These are phyloP conservation scores for Magallana angulata DNA, from an alignment of 1,140 invertebrate genomes.

Conservation along the genomic window DNA sequence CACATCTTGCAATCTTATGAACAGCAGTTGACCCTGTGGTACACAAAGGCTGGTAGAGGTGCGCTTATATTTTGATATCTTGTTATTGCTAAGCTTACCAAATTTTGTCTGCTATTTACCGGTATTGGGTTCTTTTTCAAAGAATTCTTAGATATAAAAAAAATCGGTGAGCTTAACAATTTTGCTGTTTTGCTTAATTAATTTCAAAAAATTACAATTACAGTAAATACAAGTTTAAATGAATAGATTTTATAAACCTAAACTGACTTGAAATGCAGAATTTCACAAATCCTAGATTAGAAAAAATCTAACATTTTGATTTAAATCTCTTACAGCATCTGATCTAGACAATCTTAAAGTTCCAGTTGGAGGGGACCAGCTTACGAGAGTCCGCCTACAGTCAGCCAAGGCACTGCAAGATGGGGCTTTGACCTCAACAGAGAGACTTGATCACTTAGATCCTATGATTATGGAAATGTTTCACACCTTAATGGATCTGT, in stretches of 20 bases:
- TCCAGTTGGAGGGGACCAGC: constrained; percentile 45
- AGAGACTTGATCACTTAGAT: constrained; percentile 42
- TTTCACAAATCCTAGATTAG: background rate
- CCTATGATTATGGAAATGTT: constrained; percentile 48
- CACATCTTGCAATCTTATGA: too few relatives aligned
- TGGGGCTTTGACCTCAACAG: constrained; percentile 20
- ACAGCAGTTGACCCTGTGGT: too few relatives aligned
- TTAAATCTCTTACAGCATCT: constrained; percentile 24
- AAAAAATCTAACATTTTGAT: background rate
- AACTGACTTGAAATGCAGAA: background rate
- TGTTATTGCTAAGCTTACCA: too few relatives aligned
- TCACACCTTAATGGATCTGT: constrained; percentile 41
- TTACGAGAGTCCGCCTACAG: constrained; percentile 41
- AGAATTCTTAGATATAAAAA: too few relatives aligned
- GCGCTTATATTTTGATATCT: too few relatives aligned
- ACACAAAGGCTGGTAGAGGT: too few relatives aligned
- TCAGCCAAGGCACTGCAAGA: constrained; percentile 34
- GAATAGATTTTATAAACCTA: background rate
- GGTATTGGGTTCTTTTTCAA: too few relatives aligned
- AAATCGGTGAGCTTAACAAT: too few relatives aligned
- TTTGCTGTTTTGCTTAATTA: too few relatives aligned
- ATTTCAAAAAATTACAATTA: too few relatives aligned
- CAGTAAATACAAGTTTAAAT: too few relatives aligned
- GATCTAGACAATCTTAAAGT: constrained; percentile 33
- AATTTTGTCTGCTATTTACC: too few relatives aligned